Evolutionary conservation across 2,797 vertebrate species (phyloP).

Genomic region (Microctenopoma steveboyesi): DNA sequence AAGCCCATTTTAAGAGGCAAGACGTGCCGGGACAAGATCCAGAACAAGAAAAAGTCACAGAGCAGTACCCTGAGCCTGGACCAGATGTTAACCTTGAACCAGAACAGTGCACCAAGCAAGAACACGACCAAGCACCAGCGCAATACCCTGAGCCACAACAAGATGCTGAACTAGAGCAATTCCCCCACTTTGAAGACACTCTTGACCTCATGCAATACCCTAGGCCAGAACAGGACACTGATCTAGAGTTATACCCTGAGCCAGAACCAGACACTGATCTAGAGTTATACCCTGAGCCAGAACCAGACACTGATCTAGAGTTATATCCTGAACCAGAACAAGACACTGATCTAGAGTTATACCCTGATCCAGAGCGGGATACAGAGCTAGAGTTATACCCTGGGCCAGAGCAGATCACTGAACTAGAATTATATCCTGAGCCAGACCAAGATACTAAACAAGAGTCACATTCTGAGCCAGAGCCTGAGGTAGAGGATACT

Average conservation of each 20-base stretch:
- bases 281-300: conserved; percentile 1
- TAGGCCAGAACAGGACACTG: conserved; percentile 7
- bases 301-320: not conserved
- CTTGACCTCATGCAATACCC: not conserved
- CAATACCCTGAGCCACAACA: not conserved
- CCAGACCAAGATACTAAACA: conserved; percentile 1
- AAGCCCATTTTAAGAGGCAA: conserved; percentile 65
- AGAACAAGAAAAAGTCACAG: conserved; percentile 1
- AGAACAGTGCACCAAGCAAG: not conserved
- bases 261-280: not conserved
- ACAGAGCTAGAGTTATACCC: not conserved
- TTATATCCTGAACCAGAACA: conserved; percentile 1
- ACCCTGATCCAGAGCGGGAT: not conserved
- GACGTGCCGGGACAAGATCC: conserved; percentile 46
- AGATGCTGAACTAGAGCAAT: not conserved
- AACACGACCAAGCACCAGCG: conserved; percentile 22
- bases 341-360: not conserved
- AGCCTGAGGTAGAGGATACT: conserved; percentile 38
- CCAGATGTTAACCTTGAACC: conserved; percentile 22
- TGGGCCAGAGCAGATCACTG: not conserved
- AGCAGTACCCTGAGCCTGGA: not conserved
- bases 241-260: conserved; percentile 8
- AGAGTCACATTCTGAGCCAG: conserved; percentile 15
- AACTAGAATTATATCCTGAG: not conserved
- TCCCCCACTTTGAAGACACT: not conserved